These are phyloP conservation scores for Podotricha telesiphe DNA, from an alignment of 2,888 invertebrate species.

Conservation along the genomic window DNA sequence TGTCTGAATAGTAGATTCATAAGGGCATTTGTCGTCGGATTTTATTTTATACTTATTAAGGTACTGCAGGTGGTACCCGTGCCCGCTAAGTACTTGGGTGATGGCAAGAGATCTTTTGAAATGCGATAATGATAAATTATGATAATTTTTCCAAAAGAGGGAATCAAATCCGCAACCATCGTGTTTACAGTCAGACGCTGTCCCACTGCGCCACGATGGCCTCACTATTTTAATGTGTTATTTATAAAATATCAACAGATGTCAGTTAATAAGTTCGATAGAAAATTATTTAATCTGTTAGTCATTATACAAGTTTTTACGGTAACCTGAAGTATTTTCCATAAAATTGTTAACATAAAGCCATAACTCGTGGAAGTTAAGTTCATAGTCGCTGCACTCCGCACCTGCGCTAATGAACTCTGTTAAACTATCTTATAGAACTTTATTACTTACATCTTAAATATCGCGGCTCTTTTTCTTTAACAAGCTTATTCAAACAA, in stretches of 20 bases:
- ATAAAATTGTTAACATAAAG: constrained; percentile 8
- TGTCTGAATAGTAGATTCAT: too few species aligned
- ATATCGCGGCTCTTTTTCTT: neutral
- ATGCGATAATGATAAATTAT: too few species aligned
- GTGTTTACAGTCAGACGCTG: too few species aligned
- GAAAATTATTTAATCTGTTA: neutral
- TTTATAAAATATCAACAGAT: neutral
- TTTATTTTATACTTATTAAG: too few species aligned
- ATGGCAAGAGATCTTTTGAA: too few species aligned
- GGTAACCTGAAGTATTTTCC: constrained; percentile 11
- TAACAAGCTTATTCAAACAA: neutral
- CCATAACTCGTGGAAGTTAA: constrained; percentile 10
- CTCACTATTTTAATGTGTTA: neutral
- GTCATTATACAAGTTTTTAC: neutral
- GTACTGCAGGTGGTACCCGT: too few species aligned
- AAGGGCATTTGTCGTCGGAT: too few species aligned
- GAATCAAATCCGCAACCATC: too few species aligned
- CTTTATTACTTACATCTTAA: constrained; percentile 16
- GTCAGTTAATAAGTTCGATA: neutral
- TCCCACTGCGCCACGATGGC: neutral
- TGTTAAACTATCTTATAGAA: constrained; percentile 12
- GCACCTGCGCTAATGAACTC: constrained; percentile 20
- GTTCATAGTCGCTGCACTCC: constrained; percentile 14
- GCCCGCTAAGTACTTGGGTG: too few species aligned
- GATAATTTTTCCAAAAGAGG: too few species aligned